These are phyloP conservation scores for Tinea pellionella DNA, from an alignment of 2,888 invertebrate species.

Conservation along the genomic window DNA sequence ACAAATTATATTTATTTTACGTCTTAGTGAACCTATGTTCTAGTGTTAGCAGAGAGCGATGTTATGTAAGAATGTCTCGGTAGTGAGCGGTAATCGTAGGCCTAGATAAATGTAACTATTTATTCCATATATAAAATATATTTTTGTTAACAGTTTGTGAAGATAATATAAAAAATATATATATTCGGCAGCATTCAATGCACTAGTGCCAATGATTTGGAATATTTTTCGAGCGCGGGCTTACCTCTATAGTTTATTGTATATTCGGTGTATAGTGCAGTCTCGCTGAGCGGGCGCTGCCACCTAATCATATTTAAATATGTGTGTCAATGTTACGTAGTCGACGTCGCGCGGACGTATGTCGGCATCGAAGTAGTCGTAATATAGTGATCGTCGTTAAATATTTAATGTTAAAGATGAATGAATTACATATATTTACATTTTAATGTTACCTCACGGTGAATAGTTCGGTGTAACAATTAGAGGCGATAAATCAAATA, in stretches of 20 bases:
- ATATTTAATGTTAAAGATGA: conserved; percentile 16
- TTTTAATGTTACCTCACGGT: conserved; percentile 25
- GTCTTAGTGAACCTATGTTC: not conserved
- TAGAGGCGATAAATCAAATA: conserved; percentile 11
- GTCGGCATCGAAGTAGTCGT: conserved; percentile 15
- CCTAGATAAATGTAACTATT: conserved; percentile 9
- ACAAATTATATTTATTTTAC: conserved; percentile 6
- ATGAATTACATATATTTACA: conserved; percentile 27
- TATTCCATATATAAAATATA: conserved; percentile 20
- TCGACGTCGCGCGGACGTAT: conserved; percentile 15
- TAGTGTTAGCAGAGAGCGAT: not conserved
- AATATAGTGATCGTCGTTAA: conserved; percentile 14
- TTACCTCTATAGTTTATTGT: not conserved
- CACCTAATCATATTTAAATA: not conserved
- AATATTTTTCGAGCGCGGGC: conserved; percentile 11
- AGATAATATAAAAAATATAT: not conserved
- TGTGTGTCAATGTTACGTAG: not conserved
- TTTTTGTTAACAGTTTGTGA: conserved; percentile 24
- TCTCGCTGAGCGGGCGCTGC: not conserved
- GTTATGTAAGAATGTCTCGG: not conserved
- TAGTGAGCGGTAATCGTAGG: conserved; percentile 13
- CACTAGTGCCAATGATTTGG: conserved; percentile 15
- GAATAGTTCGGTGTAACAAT: conserved; percentile 16
- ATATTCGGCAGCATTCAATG: conserved; percentile 12
- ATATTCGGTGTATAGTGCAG: not conserved